Percentiles rank a stretch among this genome's conserved stretches.
Evolutionary conservation across 1,140 invertebrate genomes (phyloP).

Genomic region (Anadara kagoshimensis): DNA sequence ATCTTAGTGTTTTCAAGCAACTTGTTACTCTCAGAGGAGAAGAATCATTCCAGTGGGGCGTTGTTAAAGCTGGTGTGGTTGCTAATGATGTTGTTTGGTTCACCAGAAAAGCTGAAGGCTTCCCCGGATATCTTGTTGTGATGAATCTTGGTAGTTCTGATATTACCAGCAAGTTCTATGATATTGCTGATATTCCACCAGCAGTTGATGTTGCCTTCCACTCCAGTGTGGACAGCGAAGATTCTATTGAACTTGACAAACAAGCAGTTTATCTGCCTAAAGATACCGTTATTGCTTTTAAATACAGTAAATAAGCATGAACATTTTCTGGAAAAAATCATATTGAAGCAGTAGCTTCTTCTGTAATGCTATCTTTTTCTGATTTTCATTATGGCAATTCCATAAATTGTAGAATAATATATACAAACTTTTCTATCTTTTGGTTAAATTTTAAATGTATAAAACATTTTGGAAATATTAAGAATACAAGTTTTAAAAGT

Average conservation of each 20-base stretch:
- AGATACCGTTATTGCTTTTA: conserved; percentile 34
- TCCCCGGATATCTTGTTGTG: conserved; percentile 63
- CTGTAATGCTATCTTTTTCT: no score
- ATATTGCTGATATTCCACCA: conserved; percentile 29
- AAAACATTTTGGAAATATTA: no score
- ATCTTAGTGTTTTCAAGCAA: conserved; percentile 59
- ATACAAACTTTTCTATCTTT: no score
- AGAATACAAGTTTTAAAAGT: no score
- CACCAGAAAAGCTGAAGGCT: conserved; percentile 65
- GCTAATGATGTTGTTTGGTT: conserved; percentile 59
- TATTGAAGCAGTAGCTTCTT: no score
- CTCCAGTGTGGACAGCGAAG: conserved; percentile 16
- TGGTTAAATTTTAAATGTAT: no score
- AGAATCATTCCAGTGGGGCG: conserved; percentile 71
- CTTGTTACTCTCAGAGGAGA: conserved; percentile 62
- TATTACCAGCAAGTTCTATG: conserved; percentile 28
- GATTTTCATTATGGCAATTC: no score
- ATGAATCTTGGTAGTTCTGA: conserved; percentile 58
- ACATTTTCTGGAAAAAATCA: no score
- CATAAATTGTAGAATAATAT: no score
- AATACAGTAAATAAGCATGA: conserved; percentile 13
- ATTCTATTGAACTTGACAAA: conserved; percentile 18
- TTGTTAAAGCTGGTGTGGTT: conserved; percentile 51
- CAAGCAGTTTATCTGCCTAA: conserved; percentile 21
- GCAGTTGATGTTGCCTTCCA: conserved; percentile 52